A percentile compares a stretch with the other conserved stretches of the same genome.
phyloP scores from a whole-genome alignment of 2,113 vertebrate genomes.

The Callorhinus ursinus region DNA sequence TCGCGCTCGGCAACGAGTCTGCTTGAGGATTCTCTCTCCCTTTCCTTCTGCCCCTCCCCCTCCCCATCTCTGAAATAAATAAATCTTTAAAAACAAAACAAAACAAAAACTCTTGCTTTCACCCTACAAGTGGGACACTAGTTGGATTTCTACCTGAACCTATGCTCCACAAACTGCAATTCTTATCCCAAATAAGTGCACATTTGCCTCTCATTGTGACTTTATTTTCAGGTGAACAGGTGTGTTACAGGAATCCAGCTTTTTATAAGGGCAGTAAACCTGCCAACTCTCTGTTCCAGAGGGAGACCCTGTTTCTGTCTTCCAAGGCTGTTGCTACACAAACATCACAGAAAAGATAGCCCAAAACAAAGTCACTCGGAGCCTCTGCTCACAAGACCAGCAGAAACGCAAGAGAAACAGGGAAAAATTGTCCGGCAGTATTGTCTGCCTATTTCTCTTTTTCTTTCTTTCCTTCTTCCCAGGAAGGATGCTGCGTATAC shows the following conservation, averaged over 20 bases:
- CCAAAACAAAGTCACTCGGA: not conserved
- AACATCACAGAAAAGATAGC: not conserved
- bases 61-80: not conserved
- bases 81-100: not conserved
- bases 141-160: not conserved
- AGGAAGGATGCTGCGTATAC: not conserved
- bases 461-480: not conserved
- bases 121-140: not conserved
- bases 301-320: not conserved
- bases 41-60: not conserved
- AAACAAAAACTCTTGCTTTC: not conserved
- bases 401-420: not conserved
- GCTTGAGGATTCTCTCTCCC: not conserved
- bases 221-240: not conserved
- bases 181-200: not conserved
- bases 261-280: not conserved
- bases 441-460: not conserved
- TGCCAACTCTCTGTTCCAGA: not conserved
- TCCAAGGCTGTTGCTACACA: not conserved
- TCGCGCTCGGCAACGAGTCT: rapidly evolving
- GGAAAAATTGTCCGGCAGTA: not conserved
- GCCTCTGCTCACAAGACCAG: not conserved
- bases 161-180: not conserved
- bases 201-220: not conserved
- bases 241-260: not conserved